A percentile compares a stretch with the other conserved stretches of the same genome.
Evolutionary conservation across 2,797 vertebrate species (phyloP).

Genomic region (Tokudaia tokunoshimensis): DNA sequence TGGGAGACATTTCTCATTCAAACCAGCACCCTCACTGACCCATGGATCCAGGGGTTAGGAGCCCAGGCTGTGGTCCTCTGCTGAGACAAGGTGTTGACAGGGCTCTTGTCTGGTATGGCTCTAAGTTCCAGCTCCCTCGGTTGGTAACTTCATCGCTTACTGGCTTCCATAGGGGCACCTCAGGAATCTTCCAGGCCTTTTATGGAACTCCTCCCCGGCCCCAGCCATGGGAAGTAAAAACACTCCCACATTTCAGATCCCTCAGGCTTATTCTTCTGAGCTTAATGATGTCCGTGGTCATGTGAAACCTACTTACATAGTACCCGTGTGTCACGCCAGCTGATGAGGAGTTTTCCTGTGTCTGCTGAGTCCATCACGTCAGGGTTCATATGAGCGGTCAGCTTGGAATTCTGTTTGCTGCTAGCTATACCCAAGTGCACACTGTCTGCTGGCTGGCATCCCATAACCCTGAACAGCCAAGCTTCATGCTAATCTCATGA

Average conservation of each 20-base stretch:
- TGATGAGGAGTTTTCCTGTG: too few relatives aligned
- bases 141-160: too few relatives aligned
- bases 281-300: not conserved
- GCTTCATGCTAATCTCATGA: not conserved
- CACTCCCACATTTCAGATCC: not conserved
- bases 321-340: not conserved
- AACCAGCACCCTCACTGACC: not conserved
- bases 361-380: not conserved
- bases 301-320: not conserved
- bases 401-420: not conserved
- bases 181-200: not conserved
- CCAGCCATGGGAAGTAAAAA: not conserved
- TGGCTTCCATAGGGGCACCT: rapidly evolving
- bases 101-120: not conserved
- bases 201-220: not conserved
- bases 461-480: not conserved
- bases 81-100: not conserved
- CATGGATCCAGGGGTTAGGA: rapidly evolving
- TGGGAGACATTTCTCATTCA: not conserved
- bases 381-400: not conserved
- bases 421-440: not conserved
- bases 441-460: too few relatives aligned
- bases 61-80: not conserved
- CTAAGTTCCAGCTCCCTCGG: too few relatives aligned
- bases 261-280: not conserved